These are phyloP conservation scores for Xenentodon cancila DNA, from an alignment of 2,797 vertebrate genomes.

Conservation along the genomic window DNA sequence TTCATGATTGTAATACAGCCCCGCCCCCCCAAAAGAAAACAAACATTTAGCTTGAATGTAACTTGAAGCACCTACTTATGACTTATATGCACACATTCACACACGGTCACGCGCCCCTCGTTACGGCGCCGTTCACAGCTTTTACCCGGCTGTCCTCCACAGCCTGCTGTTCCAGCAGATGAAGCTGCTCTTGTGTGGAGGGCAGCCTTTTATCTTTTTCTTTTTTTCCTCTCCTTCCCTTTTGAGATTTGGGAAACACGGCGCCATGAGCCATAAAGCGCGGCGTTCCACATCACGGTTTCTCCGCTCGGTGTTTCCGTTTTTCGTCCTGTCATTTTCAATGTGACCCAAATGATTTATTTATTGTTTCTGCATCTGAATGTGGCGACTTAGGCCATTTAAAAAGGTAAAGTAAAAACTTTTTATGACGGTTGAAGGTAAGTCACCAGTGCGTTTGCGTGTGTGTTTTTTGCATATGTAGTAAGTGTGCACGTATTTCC, in stretches of 20 bases:
- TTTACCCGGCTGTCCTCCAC: conserved; percentile 18
- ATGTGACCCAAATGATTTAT: conserved; percentile 69
- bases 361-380: conserved; percentile 77
- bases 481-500: conserved; percentile 49
- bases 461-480: conserved; percentile 23
- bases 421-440: conserved; percentile 67
- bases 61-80: conserved; percentile 66
- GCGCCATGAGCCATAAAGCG: too few relatives aligned
- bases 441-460: conserved; percentile 51
- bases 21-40: conserved; percentile 13
- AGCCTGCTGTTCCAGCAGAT: conserved; percentile 33
- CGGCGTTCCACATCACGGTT: conserved; percentile 26
- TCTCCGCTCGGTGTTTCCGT: conserved; percentile 48
- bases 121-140: conserved; percentile 20
- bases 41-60: conserved; percentile 71
- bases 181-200: conserved; percentile 34
- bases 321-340: conserved; percentile 61
- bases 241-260: too few relatives aligned
- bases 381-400: conserved; percentile 69
- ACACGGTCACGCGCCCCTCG: conserved; percentile 40
- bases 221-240: neutral
- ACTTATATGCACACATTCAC: conserved; percentile 52
- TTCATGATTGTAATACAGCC: conserved; percentile 8
- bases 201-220: conserved; percentile 18
- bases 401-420: conserved; percentile 56